Conservation (phyloP, 2,113 vertebrate species). For the Otolemur garnettii region DNA sequence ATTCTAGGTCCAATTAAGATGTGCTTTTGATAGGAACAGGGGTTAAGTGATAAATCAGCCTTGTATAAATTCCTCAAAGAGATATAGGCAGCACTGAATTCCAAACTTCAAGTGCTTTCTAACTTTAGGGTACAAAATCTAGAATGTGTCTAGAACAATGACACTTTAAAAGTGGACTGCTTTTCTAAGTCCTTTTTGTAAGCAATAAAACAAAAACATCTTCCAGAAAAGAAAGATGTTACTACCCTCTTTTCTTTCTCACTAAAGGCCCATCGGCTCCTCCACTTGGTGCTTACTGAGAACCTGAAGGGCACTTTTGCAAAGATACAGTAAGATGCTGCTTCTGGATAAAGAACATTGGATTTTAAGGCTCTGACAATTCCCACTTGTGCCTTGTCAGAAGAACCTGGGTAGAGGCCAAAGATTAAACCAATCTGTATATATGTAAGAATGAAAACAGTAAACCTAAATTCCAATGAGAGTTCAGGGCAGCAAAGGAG, state of each 20-base stretch:
- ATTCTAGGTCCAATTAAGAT: neutral
- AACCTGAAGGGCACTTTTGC: neutral
- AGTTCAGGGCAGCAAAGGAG: neutral
- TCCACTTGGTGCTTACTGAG: neutral
- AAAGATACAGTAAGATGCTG: neutral
- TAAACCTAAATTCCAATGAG: conserved; percentile 30
- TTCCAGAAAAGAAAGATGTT: neutral
- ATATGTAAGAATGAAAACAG: conserved; percentile 34
- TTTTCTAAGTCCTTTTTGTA: conserved; percentile 28
- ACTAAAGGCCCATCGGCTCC: neutral
- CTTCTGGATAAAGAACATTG: neutral
- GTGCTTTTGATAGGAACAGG: neutral
- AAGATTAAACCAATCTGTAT: too few relatives aligned
- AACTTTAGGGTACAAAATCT: neutral
- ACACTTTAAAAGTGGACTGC: neutral
- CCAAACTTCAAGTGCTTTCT: neutral
- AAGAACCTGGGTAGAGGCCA: conserved; percentile 51
- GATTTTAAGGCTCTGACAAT: neutral
- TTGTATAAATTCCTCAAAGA: neutral
- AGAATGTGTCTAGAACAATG: neutral
- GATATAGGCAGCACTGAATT: neutral
- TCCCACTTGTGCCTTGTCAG: neutral
- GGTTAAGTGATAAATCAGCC: neutral
- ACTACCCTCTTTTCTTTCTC: neutral
- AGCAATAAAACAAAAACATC: neutral